Base-by-base conservation (phyloP, 2,113 vertebrate species). In the Microcebus tavaratra region DNA sequence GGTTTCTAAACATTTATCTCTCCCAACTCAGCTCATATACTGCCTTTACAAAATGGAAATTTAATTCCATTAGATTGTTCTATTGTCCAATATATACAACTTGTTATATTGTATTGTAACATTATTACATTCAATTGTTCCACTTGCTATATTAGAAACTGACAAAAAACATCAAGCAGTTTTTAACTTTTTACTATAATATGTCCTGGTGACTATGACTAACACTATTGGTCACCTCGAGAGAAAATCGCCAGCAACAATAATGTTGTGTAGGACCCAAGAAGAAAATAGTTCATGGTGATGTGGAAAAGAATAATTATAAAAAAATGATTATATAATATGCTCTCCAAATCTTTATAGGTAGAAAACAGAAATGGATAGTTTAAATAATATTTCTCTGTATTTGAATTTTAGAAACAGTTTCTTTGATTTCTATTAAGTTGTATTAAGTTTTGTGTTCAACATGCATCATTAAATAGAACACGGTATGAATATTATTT, bases 1-100 rank as follows among this genome's bases (percentile, higher is more conserved):
- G 94, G 94, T 97, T 97, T 65, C 72, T 84, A 90, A 67, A 96
- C 6, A 95, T 67, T 88, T 83, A 67, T 87, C 94, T 89, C 95
- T 96, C 0, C 39, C 95, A 93, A 50, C 70, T 76, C 1, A 45
- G n/a, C 48, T 93, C 89, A 70, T 87, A 88, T 17, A 68, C 82
- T 91, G 31, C 11, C 84, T 96, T 92, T 96, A 85, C 57, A 94
- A 91, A 96, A 15, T 75, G 18, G 18, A 72, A 88, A 95, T 91
- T 94, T 88, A 95, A 82, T 89, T 95, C 93, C 20, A 81, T 91
- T 53, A 36, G 29, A 90, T 15, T 78, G 4, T 89, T 39, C 8
- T 83, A 9, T 91, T 97, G 94, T 95, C 78, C 93, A 79, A 67
- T 48, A 36, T 31, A 36, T 81, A 93, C 31, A 23, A 20, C 36